Percentiles rank a stretch among this genome's conserved stretches.
These are phyloP conservation scores for Cyrtonyx montezumae DNA, from an alignment of 2,113 vertebrate species.

Conservation along the genomic window DNA sequence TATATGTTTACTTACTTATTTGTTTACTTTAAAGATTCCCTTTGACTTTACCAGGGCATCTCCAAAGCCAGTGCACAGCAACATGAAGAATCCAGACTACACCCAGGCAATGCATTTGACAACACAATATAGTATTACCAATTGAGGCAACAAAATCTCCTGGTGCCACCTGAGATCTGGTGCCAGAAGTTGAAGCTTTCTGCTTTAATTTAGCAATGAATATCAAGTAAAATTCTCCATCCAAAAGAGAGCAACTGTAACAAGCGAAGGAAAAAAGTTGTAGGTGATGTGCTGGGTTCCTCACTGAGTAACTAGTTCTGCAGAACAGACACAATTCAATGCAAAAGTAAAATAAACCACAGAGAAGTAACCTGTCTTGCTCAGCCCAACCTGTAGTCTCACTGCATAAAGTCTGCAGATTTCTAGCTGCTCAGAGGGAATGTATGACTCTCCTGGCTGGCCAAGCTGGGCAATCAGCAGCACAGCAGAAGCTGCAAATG, in stretches of 20 bases:
- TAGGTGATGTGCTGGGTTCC: background rate
- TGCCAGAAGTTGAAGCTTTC: background rate
- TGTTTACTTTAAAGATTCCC: background rate
- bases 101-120: accelerated
- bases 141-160: background rate
- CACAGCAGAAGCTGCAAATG: background rate
- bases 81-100: background rate
- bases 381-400: background rate
- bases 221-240: background rate
- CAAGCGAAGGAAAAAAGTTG: background rate
- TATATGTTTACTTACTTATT: background rate
- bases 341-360: background rate
- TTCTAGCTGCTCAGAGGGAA: background rate
- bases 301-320: background rate
- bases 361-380: background rate
- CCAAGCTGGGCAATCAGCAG: background rate
- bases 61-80: background rate
- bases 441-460: accelerated
- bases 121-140: background rate
- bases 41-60: background rate
- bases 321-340: background rate
- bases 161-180: background rate
- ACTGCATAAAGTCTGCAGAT: background rate
- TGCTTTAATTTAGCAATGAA: background rate
- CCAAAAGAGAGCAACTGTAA: accelerated